Evolutionary conservation across 2,888 invertebrate genomes (phyloP), one percentile per base, ranked within the genome.

Genomic region (Drosophila neutralis): DNA sequence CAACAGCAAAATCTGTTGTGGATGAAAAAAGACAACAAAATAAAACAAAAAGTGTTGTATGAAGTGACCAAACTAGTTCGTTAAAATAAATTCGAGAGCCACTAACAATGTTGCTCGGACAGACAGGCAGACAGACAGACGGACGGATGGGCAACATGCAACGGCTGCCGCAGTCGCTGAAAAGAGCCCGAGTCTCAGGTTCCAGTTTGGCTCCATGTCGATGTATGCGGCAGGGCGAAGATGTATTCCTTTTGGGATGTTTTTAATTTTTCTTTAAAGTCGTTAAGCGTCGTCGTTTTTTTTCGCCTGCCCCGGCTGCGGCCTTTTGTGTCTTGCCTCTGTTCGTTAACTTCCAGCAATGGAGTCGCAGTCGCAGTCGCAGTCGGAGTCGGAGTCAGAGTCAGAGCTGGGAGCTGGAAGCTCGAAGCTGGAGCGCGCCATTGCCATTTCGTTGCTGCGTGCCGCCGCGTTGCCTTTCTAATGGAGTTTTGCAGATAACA

Each of bases 41-140:
- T 33, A 53, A 74, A 67, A 85, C 45, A 45, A 78, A 83, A 80
- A 82, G 80, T 89, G 90, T 83, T 88, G 90, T 85, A 88, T 90
- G 86, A 88, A 89, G 90, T 89, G 83, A 82, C 88, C 89, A 91
- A 91, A 91, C 90, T 90, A 91, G 91, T 92, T 92, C 91, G 91
- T 92, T 91, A 92, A 92, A 91, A 89, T 88, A 88, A 90, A 89
- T 88, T 83, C 91, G 82, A 83, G 87, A 85, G 84, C 80, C 89
- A 88, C 90, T 86, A 87, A 87, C 88, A 87, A 87, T 85, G 85
- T 86, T 86, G 87, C 56, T 68, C 64, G 69, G 72, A 73, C 70
- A 31, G 66, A 68, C 60, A 38, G 51, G 51, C 59, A 6, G 61
- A 24, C 57, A 38, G 57, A 67, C 49, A 21, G 31, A 35, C 48